Conservation (phyloP, 2,888 invertebrate genomes). For the Ametastegia equiseti region DNA sequence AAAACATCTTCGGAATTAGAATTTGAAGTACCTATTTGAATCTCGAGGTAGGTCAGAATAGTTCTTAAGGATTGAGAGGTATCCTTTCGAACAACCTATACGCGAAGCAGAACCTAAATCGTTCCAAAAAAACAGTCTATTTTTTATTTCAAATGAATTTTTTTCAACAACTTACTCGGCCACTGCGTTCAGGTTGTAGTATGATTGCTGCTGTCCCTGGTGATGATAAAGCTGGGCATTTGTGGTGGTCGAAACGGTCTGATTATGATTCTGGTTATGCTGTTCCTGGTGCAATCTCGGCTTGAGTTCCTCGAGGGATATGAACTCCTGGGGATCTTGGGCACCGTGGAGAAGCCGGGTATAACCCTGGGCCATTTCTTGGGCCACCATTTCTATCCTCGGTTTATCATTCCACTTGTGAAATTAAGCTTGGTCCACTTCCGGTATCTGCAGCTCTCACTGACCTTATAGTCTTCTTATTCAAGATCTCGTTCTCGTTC, state of each 20-base stretch:
- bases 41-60: too few relatives aligned
- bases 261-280: conserved; percentile 26
- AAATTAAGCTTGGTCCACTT: background rate
- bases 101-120: too few relatives aligned
- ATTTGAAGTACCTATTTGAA: too few relatives aligned
- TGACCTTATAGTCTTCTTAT: too few relatives aligned
- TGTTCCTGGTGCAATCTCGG: conserved; percentile 58
- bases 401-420: background rate
- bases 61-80: too few relatives aligned
- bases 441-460: background rate
- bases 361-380: conserved; percentile 70
- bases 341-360: conserved; percentile 67
- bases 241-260: conserved; percentile 8
- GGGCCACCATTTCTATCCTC: conserved; percentile 65
- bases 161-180: conserved; percentile 67
- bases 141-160: background rate
- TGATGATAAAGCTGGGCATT: conserved; percentile 39
- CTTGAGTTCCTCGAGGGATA: conserved; percentile 68
- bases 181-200: conserved; percentile 66
- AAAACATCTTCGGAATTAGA: too few relatives aligned
- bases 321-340: conserved; percentile 69
- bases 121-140: too few relatives aligned
- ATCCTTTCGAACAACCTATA: too few relatives aligned
- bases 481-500: too few relatives aligned
- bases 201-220: conserved; percentile 55